A percentile compares a stretch with the other conserved stretches of the same genome.
Conservation (phyloP, 2,797 vertebrate genomes). For the Phoxinus dragarum region DNA sequence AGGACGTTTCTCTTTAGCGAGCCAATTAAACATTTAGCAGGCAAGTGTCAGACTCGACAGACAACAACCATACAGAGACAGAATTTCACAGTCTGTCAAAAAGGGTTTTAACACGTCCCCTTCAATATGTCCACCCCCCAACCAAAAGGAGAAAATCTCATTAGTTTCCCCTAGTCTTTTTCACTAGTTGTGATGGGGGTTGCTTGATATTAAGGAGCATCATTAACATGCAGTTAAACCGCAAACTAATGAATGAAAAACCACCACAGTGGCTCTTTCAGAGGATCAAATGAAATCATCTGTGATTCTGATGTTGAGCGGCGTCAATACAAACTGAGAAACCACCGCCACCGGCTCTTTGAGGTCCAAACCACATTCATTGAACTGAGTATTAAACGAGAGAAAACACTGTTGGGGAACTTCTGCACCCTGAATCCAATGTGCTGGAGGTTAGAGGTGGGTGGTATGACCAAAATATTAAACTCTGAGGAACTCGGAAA, state of each 20-base stretch:
- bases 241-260: slow-evolving; percentile 63
- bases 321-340: slow-evolving; percentile 23
- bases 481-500: background rate
- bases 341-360: slow-evolving; percentile 2
- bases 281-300: slow-evolving; percentile 9
- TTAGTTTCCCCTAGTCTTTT: slow-evolving; percentile 32
- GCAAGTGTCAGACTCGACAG: slow-evolving; percentile 57
- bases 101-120: slow-evolving; percentile 59
- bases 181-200: slow-evolving; percentile 2
- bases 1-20: slow-evolving; percentile 42
- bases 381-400: slow-evolving; percentile 26
- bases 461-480: slow-evolving; percentile 3
- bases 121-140: slow-evolving; percentile 26
- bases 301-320: slow-evolving; percentile 7
- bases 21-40: slow-evolving; percentile 65
- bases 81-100: slow-evolving; percentile 63
- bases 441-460: background rate
- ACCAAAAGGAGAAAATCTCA: slow-evolving; percentile 42
- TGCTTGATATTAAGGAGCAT: background rate
- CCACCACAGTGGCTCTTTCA: background rate
- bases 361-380: background rate
- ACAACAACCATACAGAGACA: slow-evolving; percentile 46
- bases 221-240: slow-evolving; percentile 55
- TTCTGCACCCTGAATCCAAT: background rate
- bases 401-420: background rate